Conservation (phyloP, 2,797 vertebrate species). For the Adrianichthys oophorus region DNA sequence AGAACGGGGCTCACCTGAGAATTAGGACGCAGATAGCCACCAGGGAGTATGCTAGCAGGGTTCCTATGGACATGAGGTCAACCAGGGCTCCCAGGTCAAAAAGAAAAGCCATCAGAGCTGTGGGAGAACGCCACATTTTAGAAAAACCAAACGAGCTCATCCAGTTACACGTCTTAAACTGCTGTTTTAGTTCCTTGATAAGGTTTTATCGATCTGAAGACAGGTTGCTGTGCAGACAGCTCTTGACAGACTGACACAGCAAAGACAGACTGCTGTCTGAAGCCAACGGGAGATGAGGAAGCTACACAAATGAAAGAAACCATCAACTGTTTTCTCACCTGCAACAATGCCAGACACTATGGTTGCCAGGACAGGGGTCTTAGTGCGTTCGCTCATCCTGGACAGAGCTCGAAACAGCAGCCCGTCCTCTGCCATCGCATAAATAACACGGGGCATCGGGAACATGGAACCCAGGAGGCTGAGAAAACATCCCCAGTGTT, state of each 20-base stretch:
- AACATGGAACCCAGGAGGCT: slow-evolving; percentile 97
- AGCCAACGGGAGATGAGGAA: background rate
- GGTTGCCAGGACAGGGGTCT: slow-evolving; percentile 90
- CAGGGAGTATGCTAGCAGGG: slow-evolving; percentile 91
- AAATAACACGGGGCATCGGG: slow-evolving; percentile 96
- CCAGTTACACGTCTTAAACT: background rate
- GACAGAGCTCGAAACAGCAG: slow-evolving; percentile 88
- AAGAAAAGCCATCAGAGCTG: slow-evolving; percentile 91
- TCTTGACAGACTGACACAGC: slow-evolving; percentile 4
- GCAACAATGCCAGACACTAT: slow-evolving; percentile 85
- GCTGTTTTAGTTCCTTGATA: background rate
- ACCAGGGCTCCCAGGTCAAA: slow-evolving; percentile 91
- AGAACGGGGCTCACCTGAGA: slow-evolving; percentile 60
- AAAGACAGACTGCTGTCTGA: background rate
- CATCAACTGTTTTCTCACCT: slow-evolving; percentile 63
- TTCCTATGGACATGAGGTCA: slow-evolving; percentile 97
- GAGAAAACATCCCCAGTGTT: slow-evolving; percentile 8
- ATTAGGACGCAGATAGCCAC: slow-evolving; percentile 93
- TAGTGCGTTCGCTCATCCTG: slow-evolving; percentile 82
- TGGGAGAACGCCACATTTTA: slow-evolving; percentile 21
- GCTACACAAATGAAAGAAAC: background rate
- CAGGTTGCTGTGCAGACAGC: background rate
- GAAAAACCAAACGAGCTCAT: background rate
- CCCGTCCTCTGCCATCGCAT: slow-evolving; percentile 95
- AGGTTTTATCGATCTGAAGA: slow-evolving; percentile 1